A percentile compares a stretch with the other conserved stretches of the same genome.
These are phyloP conservation scores for Phenacoccus solenopsis DNA, from an alignment of 1,140 invertebrate genomes.

Conservation along the genomic window DNA sequence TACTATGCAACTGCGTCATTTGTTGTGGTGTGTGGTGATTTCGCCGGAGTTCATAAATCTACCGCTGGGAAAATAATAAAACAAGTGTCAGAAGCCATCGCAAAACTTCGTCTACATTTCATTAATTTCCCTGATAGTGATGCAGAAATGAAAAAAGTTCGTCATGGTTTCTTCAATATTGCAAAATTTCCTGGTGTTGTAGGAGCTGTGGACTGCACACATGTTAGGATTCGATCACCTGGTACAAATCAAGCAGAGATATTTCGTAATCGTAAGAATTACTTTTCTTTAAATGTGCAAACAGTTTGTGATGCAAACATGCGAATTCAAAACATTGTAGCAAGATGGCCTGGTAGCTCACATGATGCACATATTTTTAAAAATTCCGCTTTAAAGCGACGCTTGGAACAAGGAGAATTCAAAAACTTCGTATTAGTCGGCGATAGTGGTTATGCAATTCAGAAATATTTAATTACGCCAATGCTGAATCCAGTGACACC, in stretches of 20 bases:
- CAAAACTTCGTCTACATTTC: conserved; percentile 19
- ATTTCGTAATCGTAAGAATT: background rate
- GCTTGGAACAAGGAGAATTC: conserved; percentile 24
- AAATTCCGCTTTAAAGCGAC: conserved; percentile 24
- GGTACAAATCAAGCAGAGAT: conserved; percentile 30
- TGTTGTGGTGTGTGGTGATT: conserved; percentile 5
- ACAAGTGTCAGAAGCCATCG: conserved; percentile 4
- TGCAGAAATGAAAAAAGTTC: conserved; percentile 23
- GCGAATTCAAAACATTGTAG: background rate
- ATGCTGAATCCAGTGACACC: conserved; percentile 5
- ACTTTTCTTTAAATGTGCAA: background rate
- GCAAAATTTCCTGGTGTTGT: conserved; percentile 33
- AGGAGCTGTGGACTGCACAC: conserved; percentile 35
- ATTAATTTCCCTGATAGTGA: conserved; percentile 26
- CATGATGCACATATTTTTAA: conserved; percentile 12
- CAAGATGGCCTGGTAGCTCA: background rate
- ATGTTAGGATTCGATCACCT: conserved; percentile 32
- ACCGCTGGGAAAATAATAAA: conserved; percentile 19
- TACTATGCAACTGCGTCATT: conserved; percentile 29
- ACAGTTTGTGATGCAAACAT: background rate
- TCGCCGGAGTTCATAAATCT: background rate
- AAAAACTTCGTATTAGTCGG: conserved; percentile 23
- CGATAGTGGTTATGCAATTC: conserved; percentile 24
- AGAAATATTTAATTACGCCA: conserved; percentile 20
- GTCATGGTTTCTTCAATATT: conserved; percentile 30